Percentiles rank a stretch among this genome's conserved stretches.
Conservation (phyloP, 2,888 invertebrate species). For the Idaea biselata region DNA sequence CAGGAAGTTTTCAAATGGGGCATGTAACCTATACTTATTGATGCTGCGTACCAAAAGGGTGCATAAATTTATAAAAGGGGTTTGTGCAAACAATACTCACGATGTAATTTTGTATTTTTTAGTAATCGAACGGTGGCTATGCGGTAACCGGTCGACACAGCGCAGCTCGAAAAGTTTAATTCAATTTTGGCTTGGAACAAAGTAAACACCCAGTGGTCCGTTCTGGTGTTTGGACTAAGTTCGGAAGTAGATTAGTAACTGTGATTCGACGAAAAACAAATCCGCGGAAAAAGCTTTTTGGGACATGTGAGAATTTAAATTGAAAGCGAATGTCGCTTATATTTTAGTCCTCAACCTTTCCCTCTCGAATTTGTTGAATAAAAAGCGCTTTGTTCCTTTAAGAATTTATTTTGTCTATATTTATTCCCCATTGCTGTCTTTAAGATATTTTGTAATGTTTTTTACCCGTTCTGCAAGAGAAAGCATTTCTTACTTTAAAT, state of each 20-base stretch:
- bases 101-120: constrained; percentile 48
- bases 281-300: constrained; percentile 28
- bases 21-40: constrained; percentile 80
- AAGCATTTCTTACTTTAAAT: too few species aligned
- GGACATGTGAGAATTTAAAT: constrained; percentile 25
- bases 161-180: constrained; percentile 56
- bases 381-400: not conserved
- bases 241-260: constrained; percentile 55
- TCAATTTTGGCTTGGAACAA: constrained; percentile 53
- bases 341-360: constrained; percentile 12
- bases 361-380: not conserved
- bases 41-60: constrained; percentile 66
- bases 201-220: constrained; percentile 52
- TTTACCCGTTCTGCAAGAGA: too few species aligned
- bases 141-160: constrained; percentile 18
- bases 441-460: too few species aligned
- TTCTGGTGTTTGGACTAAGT: constrained; percentile 46
- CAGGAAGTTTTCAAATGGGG: constrained; percentile 79
- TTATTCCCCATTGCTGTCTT: not conserved
- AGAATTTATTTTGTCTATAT: not conserved
- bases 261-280: constrained; percentile 35
- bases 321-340: constrained; percentile 16
- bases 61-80: constrained; percentile 77
- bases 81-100: constrained; percentile 62
- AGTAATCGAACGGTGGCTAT: constrained; percentile 49